Base-by-base conservation (phyloP, 2,888 invertebrate species). In the Slavum lentiscoides region DNA sequence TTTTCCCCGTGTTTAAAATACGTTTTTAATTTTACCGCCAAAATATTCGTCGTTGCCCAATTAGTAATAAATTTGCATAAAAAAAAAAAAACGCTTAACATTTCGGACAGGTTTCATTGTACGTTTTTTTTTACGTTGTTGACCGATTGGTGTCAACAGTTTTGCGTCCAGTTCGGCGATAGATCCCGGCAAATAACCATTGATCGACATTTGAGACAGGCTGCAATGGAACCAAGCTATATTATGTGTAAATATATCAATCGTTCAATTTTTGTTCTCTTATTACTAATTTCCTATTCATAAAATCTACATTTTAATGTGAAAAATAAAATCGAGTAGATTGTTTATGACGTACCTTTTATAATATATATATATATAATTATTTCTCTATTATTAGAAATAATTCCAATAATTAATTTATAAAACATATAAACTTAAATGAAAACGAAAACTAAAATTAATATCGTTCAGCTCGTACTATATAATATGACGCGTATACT, bases 71-170 rank as follows among this genome's bases (percentile, higher is more conserved):
- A 64, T 64, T 13, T 5, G 4, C 30, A 37, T 19, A 7, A 37
- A 64, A 64, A 30, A 64, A 64, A 30, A 64, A 64, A 30, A 64
- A 19, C 37, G 7, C 30, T 19, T 37, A 17, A 30, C 64, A 19
- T 64, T 37, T 64, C 19, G 5, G 30, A 68, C 68, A 23, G 4
- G 68, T 23, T 68, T 68, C 68, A 17, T 53, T 64, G 37, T 64
- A 17, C 7, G n/a, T 53, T 11, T 17, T 53, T 43, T 67, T 21
- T 68, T 15, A 23, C 23, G 17, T 53, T 49, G 15, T 23, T 68
- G 23, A 23, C 23, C 53, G 23, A 67, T 23, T 23, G 21, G 21
- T 59, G 37, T 66, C 6, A 15, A 64, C 66, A 39, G 13, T 67
- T 13, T 19, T n/a, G 11, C 43, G 13, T n/a, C 8, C 49, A 49